Evolutionary conservation across 2,797 vertebrate species (phyloP), one percentile per base, ranked within the genome.

Genomic region (Paratrypauchen microcephalus): DNA sequence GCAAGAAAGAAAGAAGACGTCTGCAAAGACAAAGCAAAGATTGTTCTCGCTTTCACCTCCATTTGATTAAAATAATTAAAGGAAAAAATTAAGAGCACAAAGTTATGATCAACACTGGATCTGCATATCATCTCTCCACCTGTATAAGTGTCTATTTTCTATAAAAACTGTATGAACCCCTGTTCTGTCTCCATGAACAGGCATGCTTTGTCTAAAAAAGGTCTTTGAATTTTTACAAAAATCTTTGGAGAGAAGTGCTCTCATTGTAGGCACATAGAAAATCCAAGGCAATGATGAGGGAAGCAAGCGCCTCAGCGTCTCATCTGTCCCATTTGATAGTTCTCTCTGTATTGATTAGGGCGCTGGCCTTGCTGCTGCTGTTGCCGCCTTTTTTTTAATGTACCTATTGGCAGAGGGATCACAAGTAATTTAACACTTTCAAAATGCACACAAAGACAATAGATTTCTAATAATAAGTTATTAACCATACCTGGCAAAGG

Each of bases 251-350:
- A 93, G 21, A 66, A 26, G 30, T 41, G 50, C 65, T 66, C 32
- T 65, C 63, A 30, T 28, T 65, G 47, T 52, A 65, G 63, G 63
- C 63, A 65, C 63, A 50, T 50, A 28, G 4, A 30, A 65, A 39
- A 65, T 15, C 5, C 63, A 65, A 50, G 26, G 45, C 47, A 28
- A 28, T 65, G 2, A 52, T 55, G 3, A 61, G 77, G 90, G 85
- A 93, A 95, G 63, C 89, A 95, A 95, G 63, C 89, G 94, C 92
- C 88, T 96, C 94, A 99, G 88, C 92, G 97, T 93, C 96, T 95
- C 96, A 98, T 95, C 91, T 98, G 97, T 83, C 96, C 97, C 97
- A 99, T 97, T 83, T 98, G 97, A 80, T 99, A 99, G 91, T 94
- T 96, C 84, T 99, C 98, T 75, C 97, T 92, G 79, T 95, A 93